Conservation (phyloP, 2,888 invertebrate genomes). For the Lydus trimaculatus region DNA sequence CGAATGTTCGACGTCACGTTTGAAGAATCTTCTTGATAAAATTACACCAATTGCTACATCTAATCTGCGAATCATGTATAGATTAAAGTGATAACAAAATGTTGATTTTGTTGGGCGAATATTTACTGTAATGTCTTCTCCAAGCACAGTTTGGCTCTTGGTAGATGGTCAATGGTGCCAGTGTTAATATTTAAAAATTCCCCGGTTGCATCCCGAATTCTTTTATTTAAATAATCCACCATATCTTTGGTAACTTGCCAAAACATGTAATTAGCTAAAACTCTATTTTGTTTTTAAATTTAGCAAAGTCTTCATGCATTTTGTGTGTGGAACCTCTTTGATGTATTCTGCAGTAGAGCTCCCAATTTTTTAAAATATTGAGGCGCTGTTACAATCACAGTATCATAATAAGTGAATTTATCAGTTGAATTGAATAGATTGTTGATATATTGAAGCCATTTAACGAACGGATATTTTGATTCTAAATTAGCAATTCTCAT, state of each 20-base stretch:
- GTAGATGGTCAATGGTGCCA: conserved; percentile 3
- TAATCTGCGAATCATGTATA: conserved; percentile 62
- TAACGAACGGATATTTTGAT: conserved; percentile 54
- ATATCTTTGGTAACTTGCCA: conserved; percentile 59
- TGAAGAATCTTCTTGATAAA: conserved; percentile 58
- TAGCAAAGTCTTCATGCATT: not conserved
- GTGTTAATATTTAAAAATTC: not conserved
- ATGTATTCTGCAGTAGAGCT: conserved; percentile 8
- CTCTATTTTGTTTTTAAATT: conserved; percentile 51
- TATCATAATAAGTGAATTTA: not conserved
- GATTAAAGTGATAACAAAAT: too few species aligned
- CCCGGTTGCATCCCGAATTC: not conserved
- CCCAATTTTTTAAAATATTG: conserved; percentile 16
- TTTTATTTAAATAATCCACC: conserved; percentile 40
- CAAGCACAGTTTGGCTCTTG: conserved; percentile 32
- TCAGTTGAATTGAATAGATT: conserved; percentile 48
- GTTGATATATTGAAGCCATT: conserved; percentile 62
- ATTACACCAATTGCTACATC: conserved; percentile 76
- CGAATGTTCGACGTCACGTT: conserved; percentile 71
- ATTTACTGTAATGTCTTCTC: conserved; percentile 9
- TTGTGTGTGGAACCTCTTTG: conserved; percentile 20
- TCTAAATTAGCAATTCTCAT: conserved; percentile 62
- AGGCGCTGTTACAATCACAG: conserved; percentile 15
- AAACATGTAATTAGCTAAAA: conserved; percentile 64
- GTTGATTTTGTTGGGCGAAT: not conserved